Base-by-base conservation (phyloP, 1,140 invertebrate species). In the Lethrus apterus region DNA sequence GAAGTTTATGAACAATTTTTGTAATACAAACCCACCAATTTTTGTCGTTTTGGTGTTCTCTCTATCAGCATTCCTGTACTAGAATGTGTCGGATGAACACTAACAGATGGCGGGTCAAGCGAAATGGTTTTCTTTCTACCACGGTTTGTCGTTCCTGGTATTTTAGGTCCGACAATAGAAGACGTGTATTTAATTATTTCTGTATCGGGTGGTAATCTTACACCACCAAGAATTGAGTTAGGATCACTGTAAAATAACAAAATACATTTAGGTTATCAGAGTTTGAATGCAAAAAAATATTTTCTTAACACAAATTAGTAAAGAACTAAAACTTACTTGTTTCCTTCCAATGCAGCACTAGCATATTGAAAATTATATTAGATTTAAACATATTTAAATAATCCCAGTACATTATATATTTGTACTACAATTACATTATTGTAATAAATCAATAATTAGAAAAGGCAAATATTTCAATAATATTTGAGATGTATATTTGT, bases 171-270 rank as follows among this genome's bases (percentile, higher is more conserved):
- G 44, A 86, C 81, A 49, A 88, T 80, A 36, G 84, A 86, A 46
- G 85, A 89, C 36, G 86, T 89, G 62, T 89, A 89, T 65, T 89
- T 89, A 58, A 90, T 89, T 44, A 90, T 89, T 70, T 90, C 86
- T 10, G 86, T 90, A 59, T 89, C 86, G n/a, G 86, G 85, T 51
- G 86, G 86, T 52, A 90, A 66, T 23, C 86, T 75, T 23, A 89
- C 84, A 31, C 82, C 82, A 26, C 84, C 84, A 57, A 88, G 69
- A 64, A 88, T 79, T 59, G 84, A 83, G 51, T 82, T 78, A 49
- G 83, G 80, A 69, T 87, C 84, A 69, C 81, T 87, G 52, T 34
- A 62, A 60, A 54, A 43, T 21, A 54, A 29, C 51, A 56, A 32
- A 32, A 9, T 32, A 32, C 31, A 13, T 32, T 9, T 9, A 32